These are phyloP conservation scores for Chaunax sp. DNA, from an alignment of 2,797 vertebrate species.

Conservation along the genomic window DNA sequence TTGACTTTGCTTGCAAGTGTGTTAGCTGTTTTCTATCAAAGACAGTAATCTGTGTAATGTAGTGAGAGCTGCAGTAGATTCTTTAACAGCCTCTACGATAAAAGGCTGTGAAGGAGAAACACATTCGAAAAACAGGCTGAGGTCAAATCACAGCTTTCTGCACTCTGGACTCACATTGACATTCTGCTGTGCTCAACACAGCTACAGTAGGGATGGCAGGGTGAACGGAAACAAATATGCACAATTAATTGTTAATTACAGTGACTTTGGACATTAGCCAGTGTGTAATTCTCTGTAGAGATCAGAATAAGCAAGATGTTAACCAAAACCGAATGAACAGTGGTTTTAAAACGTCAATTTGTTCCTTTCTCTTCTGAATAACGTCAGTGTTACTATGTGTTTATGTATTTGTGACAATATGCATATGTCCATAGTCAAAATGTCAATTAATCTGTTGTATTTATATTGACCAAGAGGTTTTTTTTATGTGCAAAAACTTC, in stretches of 20 bases:
- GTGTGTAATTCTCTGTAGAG: neutral
- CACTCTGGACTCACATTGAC: constrained; percentile 4
- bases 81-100: constrained; percentile 4
- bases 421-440: constrained; percentile 9
- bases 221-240: constrained; percentile 36
- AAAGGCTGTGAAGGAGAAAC: constrained; percentile 22
- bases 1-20: constrained; percentile 29
- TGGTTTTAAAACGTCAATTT: too few species aligned
- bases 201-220: constrained; percentile 5
- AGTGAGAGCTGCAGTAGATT: neutral
- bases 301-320: too few species aligned
- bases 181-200: neutral
- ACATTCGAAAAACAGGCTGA: neutral
- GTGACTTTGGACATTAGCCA: constrained; percentile 20
- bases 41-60: neutral
- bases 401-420: constrained; percentile 1
- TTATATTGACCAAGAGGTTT: constrained; percentile 15
- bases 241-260: constrained; percentile 29
- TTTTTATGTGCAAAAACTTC: constrained; percentile 4
- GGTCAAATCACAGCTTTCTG: neutral
- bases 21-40: constrained; percentile 22
- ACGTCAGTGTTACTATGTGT: constrained; percentile 42
- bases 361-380: constrained; percentile 53
- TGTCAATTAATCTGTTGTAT: constrained; percentile 31
- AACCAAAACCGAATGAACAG: constrained; percentile 37